These are phyloP conservation scores for Drosophila aff. DNA, from an alignment of 1,140 invertebrate species.

Conservation along the genomic window DNA sequence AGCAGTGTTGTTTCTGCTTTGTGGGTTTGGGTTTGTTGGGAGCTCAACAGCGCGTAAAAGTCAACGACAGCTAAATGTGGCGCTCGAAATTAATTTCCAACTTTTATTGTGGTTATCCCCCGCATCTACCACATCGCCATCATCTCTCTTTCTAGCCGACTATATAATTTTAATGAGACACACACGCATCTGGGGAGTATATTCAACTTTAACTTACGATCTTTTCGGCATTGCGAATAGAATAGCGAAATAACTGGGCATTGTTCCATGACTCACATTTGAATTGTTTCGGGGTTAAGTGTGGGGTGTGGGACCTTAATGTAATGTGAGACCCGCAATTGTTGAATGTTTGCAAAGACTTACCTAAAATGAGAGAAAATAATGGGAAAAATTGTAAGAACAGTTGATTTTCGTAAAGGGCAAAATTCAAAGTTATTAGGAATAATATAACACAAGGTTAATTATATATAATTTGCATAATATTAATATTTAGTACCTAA, in stretches of 20 bases:
- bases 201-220: constrained; percentile 71
- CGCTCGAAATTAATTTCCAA: constrained; percentile 72
- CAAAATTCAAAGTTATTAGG: too few relatives aligned
- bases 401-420: background rate
- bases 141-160: constrained; percentile 10
- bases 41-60: constrained; percentile 79
- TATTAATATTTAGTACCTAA: too few relatives aligned
- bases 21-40: constrained; percentile 37
- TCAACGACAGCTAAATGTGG: constrained; percentile 78
- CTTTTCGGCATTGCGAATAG: constrained; percentile 24
- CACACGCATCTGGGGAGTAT: constrained; percentile 52
- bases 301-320: constrained; percentile 20
- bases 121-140: constrained; percentile 21
- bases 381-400: constrained; percentile 15
- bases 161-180: constrained; percentile 72
- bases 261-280: constrained; percentile 58
- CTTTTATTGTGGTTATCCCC: constrained; percentile 72
- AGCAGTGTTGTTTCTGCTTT: constrained; percentile 38
- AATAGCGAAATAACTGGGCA: constrained; percentile 30
- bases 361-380: constrained; percentile 60
- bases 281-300: constrained; percentile 30
- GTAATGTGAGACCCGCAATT: constrained; percentile 21
- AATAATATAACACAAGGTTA: too few relatives aligned
- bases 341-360: constrained; percentile 38
- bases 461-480: too few relatives aligned